phyloP scores from a whole-genome alignment of 2,113 vertebrate genomes.

The Dolichotis patagonum region DNA sequence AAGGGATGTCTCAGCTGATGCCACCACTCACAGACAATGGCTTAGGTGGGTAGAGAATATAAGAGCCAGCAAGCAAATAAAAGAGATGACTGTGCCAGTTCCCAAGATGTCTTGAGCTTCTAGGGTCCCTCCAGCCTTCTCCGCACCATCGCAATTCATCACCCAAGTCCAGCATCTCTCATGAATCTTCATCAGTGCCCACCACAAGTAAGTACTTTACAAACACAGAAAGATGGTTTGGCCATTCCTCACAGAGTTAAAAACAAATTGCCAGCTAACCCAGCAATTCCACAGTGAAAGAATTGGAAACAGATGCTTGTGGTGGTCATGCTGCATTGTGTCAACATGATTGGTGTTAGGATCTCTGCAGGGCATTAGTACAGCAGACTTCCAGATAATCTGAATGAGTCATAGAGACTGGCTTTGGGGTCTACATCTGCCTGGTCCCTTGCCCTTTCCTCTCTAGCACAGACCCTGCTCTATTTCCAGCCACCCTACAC shows the following conservation, averaged over 20 bases:
- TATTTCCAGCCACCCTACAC: not conserved
- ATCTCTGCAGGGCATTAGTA: not conserved
- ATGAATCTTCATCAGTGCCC: not conserved
- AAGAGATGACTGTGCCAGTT: not conserved
- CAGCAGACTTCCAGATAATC: not conserved
- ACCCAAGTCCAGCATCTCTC: not conserved
- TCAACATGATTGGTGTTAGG: not conserved
- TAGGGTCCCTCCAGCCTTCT: not conserved
- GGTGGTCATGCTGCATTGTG: not conserved
- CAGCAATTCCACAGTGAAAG: not conserved
- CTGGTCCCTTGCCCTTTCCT: not conserved
- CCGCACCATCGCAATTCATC: not conserved
- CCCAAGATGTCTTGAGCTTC: not conserved
- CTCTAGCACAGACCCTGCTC: not conserved
- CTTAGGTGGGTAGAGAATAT: not conserved
- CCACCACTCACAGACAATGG: rapidly evolving
- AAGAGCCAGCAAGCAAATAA: rapidly evolving
- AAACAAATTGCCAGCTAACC: not conserved
- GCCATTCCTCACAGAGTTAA: not conserved
- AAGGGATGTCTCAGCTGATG: not conserved
- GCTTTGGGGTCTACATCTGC: not conserved
- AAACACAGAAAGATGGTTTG: not conserved
- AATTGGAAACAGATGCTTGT: not conserved
- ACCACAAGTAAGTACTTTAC: not conserved
- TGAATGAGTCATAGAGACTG: not conserved